phyloP scores from a whole-genome alignment of 2,113 vertebrate species.

The Pipra filicauda region DNA sequence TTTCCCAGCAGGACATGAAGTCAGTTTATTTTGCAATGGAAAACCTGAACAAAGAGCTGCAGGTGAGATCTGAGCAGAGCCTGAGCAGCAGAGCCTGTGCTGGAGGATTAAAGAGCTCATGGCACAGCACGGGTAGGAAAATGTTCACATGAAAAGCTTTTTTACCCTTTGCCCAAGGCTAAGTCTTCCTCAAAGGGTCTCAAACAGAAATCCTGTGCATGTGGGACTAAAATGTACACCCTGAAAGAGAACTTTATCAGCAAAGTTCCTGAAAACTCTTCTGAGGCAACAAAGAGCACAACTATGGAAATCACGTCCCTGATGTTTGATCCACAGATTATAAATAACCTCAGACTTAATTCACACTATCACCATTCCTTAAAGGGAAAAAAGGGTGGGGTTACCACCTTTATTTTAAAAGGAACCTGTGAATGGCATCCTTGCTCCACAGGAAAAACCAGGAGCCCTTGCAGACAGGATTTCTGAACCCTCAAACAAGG shows the following conservation, averaged over 20 bases:
- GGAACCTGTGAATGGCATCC: neutral
- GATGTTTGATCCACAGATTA: neutral
- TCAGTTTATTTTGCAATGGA: neutral
- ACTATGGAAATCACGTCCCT: neutral
- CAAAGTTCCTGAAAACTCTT: neutral
- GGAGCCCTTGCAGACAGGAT: neutral
- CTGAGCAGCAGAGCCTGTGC: neutral
- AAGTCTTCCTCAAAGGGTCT: neutral
- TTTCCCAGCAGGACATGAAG: neutral
- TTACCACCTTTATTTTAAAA: neutral
- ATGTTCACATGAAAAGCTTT: neutral
- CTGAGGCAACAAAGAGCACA: neutral
- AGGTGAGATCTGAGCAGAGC: neutral
- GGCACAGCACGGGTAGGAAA: too few species aligned
- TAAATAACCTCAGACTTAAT: neutral
- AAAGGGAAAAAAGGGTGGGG: neutral
- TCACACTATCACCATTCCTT: neutral
- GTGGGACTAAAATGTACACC: neutral
- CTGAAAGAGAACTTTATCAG: neutral
- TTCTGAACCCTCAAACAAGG: neutral
- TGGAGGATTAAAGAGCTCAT: neutral
- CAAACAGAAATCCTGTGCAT: neutral
- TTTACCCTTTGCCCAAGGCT: neutral
- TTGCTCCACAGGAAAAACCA: neutral
- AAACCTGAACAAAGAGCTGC: neutral